Conservation (phyloP, 64 coral and sea anemone genomes). For the Anthopleura sola region DNA sequence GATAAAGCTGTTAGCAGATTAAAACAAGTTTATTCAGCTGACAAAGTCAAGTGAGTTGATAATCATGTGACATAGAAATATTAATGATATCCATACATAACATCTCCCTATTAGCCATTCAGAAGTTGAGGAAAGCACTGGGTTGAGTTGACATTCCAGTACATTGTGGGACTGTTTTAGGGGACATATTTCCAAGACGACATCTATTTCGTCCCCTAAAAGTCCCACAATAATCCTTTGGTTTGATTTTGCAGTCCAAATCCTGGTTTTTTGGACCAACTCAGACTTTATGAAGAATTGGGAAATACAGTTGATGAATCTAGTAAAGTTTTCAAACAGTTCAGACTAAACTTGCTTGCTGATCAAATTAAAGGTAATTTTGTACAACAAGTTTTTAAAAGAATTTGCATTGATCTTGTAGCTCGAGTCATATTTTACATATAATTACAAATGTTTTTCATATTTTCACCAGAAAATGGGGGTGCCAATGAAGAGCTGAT, state of each 20-base stretch:
- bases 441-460: not conserved
- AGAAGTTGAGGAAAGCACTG: no score
- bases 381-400: not conserved
- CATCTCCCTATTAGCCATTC: no score
- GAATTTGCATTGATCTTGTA: not conserved
- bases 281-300: slow-evolving; percentile 84
- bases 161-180: no score
- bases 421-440: not conserved
- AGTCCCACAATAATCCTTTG: no score
- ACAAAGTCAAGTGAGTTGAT: slow-evolving; percentile 58
- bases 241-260: slow-evolving; percentile 68
- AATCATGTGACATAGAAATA: no score
- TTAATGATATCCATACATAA: no score
- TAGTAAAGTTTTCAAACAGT: slow-evolving; percentile 78
- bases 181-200: no score
- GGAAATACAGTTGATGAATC: slow-evolving; percentile 77
- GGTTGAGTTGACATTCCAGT: no score
- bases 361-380: slow-evolving; percentile 27
- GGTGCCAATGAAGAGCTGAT: slow-evolving; percentile 2
- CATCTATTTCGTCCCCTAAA: no score
- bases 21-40: slow-evolving; percentile 53
- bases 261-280: slow-evolving; percentile 82
- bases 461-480: not conserved
- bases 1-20: slow-evolving; percentile 67
- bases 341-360: slow-evolving; percentile 73